Conservation (phyloP, 2,113 vertebrate species). For the Sinocyclocheilus rhinocerous region DNA sequence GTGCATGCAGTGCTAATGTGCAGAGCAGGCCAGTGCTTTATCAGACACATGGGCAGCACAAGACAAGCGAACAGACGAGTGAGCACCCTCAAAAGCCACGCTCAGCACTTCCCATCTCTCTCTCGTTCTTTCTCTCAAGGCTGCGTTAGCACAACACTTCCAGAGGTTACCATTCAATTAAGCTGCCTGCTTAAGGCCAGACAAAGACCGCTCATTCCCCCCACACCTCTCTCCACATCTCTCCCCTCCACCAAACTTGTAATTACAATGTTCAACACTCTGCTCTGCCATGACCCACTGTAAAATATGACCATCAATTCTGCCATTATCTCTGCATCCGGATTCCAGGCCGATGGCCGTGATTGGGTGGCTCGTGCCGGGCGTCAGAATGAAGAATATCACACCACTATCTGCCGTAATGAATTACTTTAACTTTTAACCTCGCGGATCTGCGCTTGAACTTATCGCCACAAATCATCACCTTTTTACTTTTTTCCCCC, state of each 20-base stretch:
- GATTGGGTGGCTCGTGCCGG: constrained; percentile 81
- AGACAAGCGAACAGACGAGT: constrained; percentile 45
- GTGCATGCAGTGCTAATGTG: constrained; percentile 49
- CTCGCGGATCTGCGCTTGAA: constrained; percentile 95
- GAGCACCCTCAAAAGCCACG: constrained; percentile 58
- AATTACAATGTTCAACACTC: constrained; percentile 99
- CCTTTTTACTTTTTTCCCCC: constrained; percentile 69
- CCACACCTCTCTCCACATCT: constrained; percentile 70
- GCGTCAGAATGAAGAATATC: constrained; percentile 98
- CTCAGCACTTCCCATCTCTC: constrained; percentile 70
- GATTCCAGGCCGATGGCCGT: constrained; percentile 84
- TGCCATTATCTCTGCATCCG: constrained; percentile 93
- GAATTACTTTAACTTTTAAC: constrained; percentile 99
- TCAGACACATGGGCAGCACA: constrained; percentile 36
- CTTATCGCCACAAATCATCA: constrained; percentile 94
- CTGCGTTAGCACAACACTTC: constrained; percentile 76
- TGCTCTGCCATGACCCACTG: constrained; percentile 86
- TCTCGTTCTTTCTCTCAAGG: constrained; percentile 61
- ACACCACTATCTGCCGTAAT: constrained; percentile 91
- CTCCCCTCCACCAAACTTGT: constrained; percentile 91
- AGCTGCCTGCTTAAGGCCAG: constrained; percentile 70
- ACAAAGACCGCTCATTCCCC: constrained; percentile 71
- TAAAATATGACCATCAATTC: constrained; percentile 99
- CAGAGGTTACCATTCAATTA: constrained; percentile 83
- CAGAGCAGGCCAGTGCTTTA: constrained; percentile 55